Evolutionary conservation across 1,140 invertebrate species (phyloP).

Genomic region (Archivesica marissinica): DNA sequence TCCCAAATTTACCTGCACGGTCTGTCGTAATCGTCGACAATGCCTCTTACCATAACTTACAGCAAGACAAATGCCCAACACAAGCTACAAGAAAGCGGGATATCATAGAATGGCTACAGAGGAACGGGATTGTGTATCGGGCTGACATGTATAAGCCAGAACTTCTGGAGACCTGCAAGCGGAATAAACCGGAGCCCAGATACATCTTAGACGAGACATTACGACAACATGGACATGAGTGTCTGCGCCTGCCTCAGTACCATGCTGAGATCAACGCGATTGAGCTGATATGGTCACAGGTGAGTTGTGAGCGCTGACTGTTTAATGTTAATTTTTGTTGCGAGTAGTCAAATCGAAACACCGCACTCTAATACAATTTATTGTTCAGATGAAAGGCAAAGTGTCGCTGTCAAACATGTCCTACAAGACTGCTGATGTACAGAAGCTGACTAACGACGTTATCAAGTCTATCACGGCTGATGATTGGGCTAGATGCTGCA

Average conservation of each 20-base stretch:
- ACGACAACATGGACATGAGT: not conserved
- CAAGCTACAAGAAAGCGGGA: not conserved
- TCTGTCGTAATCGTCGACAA: not conserved
- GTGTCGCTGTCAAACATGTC: not conserved
- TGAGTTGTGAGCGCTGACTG: not conserved
- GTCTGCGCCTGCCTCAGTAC: not conserved
- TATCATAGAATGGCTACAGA: not conserved
- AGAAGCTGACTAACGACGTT: not conserved
- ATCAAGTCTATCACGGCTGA: not conserved
- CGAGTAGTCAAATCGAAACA: no score
- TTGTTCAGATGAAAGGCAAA: no score
- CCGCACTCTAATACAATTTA: no score
- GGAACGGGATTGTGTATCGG: not conserved
- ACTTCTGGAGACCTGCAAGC: not conserved
- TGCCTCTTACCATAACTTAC: not conserved
- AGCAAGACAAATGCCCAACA: slow-evolving; percentile 12
- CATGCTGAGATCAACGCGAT: no score
- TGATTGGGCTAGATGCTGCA: not conserved
- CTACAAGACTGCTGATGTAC: not conserved
- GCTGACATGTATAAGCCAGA: not conserved
- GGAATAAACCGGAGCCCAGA: not conserved
- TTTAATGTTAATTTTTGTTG: not conserved
- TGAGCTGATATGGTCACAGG: not conserved
- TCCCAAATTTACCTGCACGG: not conserved
- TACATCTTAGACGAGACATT: not conserved